Percentiles rank a stretch among this genome's conserved stretches.
These are phyloP conservation scores for Sturnira hondurensis DNA, from an alignment of 2,113 vertebrate species.

Conservation along the genomic window DNA sequence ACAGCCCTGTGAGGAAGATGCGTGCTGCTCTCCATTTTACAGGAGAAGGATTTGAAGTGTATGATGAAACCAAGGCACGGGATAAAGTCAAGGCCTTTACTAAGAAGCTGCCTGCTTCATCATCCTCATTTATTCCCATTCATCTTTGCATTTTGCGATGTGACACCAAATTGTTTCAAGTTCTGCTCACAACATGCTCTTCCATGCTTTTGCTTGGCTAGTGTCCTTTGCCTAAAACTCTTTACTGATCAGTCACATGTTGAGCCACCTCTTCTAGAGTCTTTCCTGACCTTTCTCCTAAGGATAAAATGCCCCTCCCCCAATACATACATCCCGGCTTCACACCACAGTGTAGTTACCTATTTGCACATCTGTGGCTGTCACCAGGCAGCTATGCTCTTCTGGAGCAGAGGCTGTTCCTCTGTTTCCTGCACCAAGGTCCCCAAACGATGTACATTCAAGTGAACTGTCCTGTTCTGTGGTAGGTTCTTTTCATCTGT, in stretches of 20 bases:
- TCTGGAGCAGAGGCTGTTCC: not conserved
- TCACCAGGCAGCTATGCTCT: not conserved
- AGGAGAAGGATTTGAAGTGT: not conserved
- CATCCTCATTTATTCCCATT: not conserved
- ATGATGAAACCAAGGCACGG: not conserved
- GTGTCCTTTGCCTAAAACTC: not conserved
- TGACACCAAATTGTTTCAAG: not conserved
- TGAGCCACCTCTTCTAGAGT: not conserved
- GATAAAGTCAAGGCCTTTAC: not conserved
- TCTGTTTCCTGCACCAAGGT: not conserved
- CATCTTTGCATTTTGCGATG: not conserved
- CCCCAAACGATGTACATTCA: not conserved
- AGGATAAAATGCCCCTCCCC: not conserved
- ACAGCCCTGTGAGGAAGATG: not conserved
- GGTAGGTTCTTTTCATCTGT: not conserved
- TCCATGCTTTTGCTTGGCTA: not conserved
- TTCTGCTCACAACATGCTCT: not conserved
- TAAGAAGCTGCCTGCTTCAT: not conserved
- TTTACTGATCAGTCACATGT: not conserved
- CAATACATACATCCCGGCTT: not conserved
- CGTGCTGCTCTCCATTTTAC: not conserved
- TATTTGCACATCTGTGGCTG: not conserved
- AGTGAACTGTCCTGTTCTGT: not conserved
- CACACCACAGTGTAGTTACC: not conserved
- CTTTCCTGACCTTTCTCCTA: not conserved